Evolutionary conservation across 1,140 invertebrate genomes (phyloP), one percentile per base, ranked within the genome.

Genomic region (Drosophila willistoni): DNA sequence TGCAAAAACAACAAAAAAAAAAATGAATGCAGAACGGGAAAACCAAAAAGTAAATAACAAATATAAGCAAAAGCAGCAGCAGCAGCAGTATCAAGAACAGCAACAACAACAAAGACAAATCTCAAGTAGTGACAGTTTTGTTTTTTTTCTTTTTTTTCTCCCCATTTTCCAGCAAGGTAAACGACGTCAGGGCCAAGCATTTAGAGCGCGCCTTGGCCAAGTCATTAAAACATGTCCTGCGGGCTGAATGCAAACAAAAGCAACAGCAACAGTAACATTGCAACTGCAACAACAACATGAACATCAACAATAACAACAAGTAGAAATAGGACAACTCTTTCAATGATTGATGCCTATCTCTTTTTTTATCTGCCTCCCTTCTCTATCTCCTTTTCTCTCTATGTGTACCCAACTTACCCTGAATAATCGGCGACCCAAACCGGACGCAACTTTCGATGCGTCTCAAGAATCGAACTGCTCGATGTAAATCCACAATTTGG

Each of bases 371-470:
- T 59, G n/a, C 3, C 14, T 12, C 14, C 34, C 33, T 39, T 44
- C 51, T 39, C 22, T 29, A 51, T 47, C n/a, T 56, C 63, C 56
- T 63, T 55, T 17, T 56, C 55, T 64, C 42, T 39, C 51, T 73
- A 39, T 14, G n/a, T 44, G 5, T 19, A 51, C 14, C 33, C 65
- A 73, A 94, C 94, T 94, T 94, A 94, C 94, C 94, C 92, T 78
- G 93, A 92, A 92, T 93, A 94, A 91, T 94, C 94, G 79, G 92
- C 92, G 90, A 93, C 94, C 94, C 94, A 94, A 91, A 94, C 93
- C 80, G 93, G 93, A 93, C 92, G 93, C 81, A 92, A 42, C 64
- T 69, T 69, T 34, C 85, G 84, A 79, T 91, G 83, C 92, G 92
- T 90, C 75, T 91, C 79, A 74, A 73, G 47, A 71, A 51, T 51